Conservation (phyloP, 1,140 invertebrate species). For the Cotesia glomerata region DNA sequence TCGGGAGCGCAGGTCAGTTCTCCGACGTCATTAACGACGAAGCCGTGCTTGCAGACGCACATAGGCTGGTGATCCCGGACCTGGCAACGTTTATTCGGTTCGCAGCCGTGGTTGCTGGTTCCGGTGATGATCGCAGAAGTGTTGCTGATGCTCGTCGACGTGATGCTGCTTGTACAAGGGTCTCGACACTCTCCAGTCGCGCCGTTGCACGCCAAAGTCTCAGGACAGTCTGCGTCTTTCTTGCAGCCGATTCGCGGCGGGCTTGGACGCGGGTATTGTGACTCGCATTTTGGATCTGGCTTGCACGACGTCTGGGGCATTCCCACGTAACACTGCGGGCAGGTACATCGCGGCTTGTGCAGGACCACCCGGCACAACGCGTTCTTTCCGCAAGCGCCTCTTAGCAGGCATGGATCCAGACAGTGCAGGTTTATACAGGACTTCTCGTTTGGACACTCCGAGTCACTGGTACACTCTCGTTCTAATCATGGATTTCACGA, state of each 20-base stretch:
- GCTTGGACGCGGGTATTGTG: constrained; percentile 60
- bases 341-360: constrained; percentile 84
- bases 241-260: constrained; percentile 67
- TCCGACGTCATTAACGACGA: constrained; percentile 82
- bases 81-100: constrained; percentile 84
- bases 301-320: constrained; percentile 78
- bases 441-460: constrained; percentile 88
- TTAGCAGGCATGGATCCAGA: constrained; percentile 86
- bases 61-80: constrained; percentile 82
- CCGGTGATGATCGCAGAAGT: no score
- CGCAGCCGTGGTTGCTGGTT: constrained; percentile 66
- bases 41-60: constrained; percentile 88
- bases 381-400: constrained; percentile 86
- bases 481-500: constrained; percentile 64
- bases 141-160: no score
- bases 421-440: constrained; percentile 87
- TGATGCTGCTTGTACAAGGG: constrained; percentile 70
- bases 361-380: constrained; percentile 83
- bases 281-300: constrained; percentile 76
- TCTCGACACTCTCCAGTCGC: constrained; percentile 76
- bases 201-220: constrained; percentile 74
- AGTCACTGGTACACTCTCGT: constrained; percentile 87
- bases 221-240: constrained; percentile 76
- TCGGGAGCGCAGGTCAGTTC: constrained; percentile 84
- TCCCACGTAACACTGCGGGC: constrained; percentile 85